Conservation (phyloP, 2,113 vertebrate genomes). For the Drymodes brunneopygia region DNA sequence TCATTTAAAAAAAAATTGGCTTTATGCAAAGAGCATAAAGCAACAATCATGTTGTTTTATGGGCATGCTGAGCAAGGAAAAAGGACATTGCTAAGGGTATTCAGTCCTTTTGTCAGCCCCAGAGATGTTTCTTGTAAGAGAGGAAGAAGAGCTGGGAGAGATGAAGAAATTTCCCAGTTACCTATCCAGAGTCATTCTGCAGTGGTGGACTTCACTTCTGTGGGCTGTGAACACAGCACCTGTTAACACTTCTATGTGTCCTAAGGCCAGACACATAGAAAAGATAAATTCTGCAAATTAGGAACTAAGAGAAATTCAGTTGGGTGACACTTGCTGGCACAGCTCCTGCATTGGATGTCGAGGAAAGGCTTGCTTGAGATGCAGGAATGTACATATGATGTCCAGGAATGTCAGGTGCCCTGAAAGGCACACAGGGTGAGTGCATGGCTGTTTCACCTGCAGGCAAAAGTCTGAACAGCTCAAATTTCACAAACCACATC, state of each 20-base stretch:
- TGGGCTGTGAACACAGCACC: neutral
- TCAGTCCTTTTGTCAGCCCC: neutral
- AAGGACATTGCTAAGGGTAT: neutral
- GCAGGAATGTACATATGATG: neutral
- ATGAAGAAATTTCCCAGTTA: neutral
- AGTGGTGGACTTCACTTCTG: neutral
- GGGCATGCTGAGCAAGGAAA: neutral
- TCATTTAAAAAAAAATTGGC: neutral
- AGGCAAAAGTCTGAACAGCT: neutral
- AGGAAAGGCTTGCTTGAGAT: neutral
- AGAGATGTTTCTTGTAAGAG: neutral
- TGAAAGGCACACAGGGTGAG: neutral
- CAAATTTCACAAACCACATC: neutral
- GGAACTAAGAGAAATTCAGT: neutral
- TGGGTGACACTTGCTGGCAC: neutral
- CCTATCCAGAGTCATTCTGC: neutral
- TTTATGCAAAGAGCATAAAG: neutral
- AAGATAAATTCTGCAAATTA: neutral
- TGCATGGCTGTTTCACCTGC: neutral
- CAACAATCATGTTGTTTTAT: neutral
- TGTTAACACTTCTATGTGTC: neutral
- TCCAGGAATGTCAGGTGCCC: neutral
- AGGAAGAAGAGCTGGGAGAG: neutral
- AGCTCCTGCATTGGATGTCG: neutral
- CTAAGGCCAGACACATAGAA: neutral